Evolutionary conservation across 2,113 vertebrate genomes (phyloP).

Genomic region (Pelusios castaneus): DNA sequence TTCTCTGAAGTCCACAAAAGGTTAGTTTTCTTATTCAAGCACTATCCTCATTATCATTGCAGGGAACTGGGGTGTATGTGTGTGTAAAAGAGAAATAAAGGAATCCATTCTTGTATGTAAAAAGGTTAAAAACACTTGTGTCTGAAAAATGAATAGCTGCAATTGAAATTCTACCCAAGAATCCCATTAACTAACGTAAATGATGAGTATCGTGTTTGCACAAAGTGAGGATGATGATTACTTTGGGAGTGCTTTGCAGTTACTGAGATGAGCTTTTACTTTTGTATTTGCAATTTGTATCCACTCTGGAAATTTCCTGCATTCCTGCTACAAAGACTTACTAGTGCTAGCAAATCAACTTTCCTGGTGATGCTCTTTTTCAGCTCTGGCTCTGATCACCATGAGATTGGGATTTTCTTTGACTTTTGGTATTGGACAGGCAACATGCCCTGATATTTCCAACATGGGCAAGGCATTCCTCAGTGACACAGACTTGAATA

Average conservation of each 20-base stretch:
- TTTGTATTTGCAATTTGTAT: not conserved
- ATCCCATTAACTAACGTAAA: not conserved
- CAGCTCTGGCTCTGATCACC: not conserved
- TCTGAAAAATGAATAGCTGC: not conserved
- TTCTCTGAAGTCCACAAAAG: not conserved
- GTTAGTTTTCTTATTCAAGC: not conserved
- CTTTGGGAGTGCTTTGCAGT: not conserved
- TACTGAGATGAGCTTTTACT: not conserved
- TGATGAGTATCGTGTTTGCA: not conserved
- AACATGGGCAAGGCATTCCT: not conserved
- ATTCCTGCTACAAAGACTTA: not conserved
- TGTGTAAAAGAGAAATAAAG: not conserved
- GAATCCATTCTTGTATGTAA: not conserved
- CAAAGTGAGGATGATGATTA: rapidly evolving
- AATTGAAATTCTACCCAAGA: slow-evolving; percentile 29
- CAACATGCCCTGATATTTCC: not conserved
- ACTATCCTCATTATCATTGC: not conserved
- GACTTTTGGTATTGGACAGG: not conserved
- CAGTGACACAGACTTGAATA: not conserved
- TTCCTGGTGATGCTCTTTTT: not conserved
- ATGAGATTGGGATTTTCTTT: rapidly evolving
- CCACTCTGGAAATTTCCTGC: not conserved
- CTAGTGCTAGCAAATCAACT: not conserved
- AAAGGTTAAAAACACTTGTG: not conserved
- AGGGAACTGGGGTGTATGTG: not conserved